Percentiles rank a stretch among this genome's conserved stretches.
These are phyloP conservation scores for Paradisaea rubra DNA, from an alignment of 2,113 vertebrate genomes.

Conservation along the genomic window DNA sequence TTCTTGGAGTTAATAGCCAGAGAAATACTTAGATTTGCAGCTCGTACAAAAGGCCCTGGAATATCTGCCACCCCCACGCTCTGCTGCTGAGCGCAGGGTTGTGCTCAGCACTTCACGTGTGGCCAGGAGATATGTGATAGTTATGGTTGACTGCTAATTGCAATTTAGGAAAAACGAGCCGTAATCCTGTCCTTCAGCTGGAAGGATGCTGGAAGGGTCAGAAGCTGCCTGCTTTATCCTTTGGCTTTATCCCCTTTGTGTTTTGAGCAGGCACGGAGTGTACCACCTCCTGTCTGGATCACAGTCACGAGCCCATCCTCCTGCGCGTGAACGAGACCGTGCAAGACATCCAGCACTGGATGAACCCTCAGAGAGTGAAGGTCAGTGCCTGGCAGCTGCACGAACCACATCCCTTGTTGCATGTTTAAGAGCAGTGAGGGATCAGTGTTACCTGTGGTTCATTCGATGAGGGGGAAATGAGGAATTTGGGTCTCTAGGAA, in stretches of 20 bases:
- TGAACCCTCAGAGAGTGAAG: constrained; percentile 90
- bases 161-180: constrained; percentile 15
- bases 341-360: constrained; percentile 87
- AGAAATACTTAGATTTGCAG: neutral
- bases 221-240: constrained; percentile 3
- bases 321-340: constrained; percentile 84
- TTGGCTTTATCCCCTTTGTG: neutral
- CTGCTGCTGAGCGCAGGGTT: neutral
- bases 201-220: neutral
- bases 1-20: neutral
- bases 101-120: constrained; percentile 11
- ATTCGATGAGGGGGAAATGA: neutral
- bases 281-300: constrained; percentile 84
- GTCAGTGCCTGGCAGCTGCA: constrained; percentile 58
- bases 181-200: neutral
- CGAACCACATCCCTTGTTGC: accelerated
- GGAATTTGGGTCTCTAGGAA: neutral
- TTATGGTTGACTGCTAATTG: constrained; percentile 40
- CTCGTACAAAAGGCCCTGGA: neutral
- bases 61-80: neutral
- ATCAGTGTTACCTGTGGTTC: neutral
- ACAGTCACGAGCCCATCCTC: constrained; percentile 87
- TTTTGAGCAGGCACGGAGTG: constrained; percentile 83
- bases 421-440: neutral
- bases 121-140: constrained; percentile 36